Evolutionary conservation across 2,888 invertebrate genomes (phyloP).

Genomic region (Gari tellinella): DNA sequence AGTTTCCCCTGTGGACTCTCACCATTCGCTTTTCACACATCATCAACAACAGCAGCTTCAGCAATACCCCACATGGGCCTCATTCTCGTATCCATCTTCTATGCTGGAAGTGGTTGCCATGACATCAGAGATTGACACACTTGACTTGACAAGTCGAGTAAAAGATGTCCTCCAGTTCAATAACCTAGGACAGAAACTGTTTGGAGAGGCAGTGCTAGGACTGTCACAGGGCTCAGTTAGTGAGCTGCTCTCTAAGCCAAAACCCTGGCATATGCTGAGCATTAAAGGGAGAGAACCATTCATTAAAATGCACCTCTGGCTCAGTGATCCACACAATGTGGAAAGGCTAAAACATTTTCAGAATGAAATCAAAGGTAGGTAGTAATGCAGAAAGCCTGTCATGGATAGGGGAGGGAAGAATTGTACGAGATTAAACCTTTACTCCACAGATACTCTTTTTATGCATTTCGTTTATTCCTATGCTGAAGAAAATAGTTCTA

Average conservation of each 20-base stretch:
- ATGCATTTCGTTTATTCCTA: no score
- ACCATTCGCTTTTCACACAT: slow-evolving; percentile 74
- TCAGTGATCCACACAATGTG: slow-evolving; percentile 97
- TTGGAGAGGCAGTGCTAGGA: slow-evolving; percentile 98
- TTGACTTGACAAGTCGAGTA: slow-evolving; percentile 97
- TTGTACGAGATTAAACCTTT: no score
- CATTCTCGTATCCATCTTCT: slow-evolving; percentile 90
- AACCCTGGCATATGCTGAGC: slow-evolving; percentile 99
- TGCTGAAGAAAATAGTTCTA: no score
- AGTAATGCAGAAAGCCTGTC: slow-evolving; percentile 85
- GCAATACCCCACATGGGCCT: slow-evolving; percentile 88
- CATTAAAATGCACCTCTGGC: slow-evolving; percentile 92
- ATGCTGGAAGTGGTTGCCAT: slow-evolving; percentile 99
- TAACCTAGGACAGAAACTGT: slow-evolving; percentile 98
- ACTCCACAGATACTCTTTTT: no score
- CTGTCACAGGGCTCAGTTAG: slow-evolving; percentile 97
- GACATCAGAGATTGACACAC: slow-evolving; percentile 98
- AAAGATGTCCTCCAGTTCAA: slow-evolving; percentile 98
- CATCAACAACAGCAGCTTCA: slow-evolving; percentile 75
- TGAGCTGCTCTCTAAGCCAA: slow-evolving; percentile 98
- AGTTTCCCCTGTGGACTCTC: slow-evolving; percentile 57
- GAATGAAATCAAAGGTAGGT: slow-evolving; percentile 83
- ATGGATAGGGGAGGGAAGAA: not conserved
- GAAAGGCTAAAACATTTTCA: slow-evolving; percentile 91
- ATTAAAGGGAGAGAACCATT: slow-evolving; percentile 95